Evolutionary conservation across 2,797 vertebrate species (phyloP).

Genomic region (Xenops minutus): DNA sequence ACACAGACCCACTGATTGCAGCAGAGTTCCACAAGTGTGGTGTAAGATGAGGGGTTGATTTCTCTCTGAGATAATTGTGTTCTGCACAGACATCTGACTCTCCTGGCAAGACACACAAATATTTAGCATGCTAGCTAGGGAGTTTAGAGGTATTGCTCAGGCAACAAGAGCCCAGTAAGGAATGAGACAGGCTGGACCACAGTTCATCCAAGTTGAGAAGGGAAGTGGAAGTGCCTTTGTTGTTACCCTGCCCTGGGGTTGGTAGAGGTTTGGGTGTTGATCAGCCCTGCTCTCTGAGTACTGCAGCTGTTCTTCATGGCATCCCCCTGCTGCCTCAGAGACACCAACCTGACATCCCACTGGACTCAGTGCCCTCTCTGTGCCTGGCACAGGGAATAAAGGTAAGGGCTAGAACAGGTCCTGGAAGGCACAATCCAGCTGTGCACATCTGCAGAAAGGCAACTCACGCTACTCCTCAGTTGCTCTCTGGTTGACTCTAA

Average conservation of each 20-base stretch:
- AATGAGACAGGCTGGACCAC: background rate
- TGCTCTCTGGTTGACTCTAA: background rate
- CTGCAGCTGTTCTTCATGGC: accelerated
- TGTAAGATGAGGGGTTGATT: background rate
- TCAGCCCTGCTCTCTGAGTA: background rate
- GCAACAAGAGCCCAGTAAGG: background rate
- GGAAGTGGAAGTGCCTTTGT: background rate
- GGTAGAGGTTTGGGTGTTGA: background rate
- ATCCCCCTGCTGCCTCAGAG: background rate
- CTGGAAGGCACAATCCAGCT: background rate
- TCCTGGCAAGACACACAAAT: background rate
- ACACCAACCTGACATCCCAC: background rate
- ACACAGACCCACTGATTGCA: background rate
- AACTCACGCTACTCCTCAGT: background rate
- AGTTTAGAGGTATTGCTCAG: background rate
- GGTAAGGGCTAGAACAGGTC: background rate
- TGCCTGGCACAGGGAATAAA: background rate
- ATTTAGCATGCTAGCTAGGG: background rate
- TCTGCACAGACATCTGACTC: background rate
- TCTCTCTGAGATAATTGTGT: background rate
- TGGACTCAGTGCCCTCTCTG: background rate
- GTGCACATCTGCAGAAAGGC: background rate
- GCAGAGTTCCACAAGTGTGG: background rate
- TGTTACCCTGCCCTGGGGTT: background rate
- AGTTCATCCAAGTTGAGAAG: background rate